Conservation (phyloP, 2,888 invertebrate genomes). For the Stenoptilia bipunctidactyla region DNA sequence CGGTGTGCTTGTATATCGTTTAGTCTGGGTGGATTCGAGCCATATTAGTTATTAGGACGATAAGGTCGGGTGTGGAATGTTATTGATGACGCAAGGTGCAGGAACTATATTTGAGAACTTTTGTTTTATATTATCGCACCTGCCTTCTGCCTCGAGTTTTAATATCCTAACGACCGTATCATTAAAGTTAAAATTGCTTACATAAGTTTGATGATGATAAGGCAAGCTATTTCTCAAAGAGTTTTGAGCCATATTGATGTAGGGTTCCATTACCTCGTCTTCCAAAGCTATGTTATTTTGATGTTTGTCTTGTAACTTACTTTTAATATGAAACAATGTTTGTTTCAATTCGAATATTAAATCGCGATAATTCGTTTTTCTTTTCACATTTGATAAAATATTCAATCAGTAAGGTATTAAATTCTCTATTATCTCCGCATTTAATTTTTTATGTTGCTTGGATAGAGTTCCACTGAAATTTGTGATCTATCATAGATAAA, state of each 20-base stretch:
- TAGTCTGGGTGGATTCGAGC: no score
- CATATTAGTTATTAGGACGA: not conserved
- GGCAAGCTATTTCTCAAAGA: constrained; percentile 11
- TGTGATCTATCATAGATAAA: no score
- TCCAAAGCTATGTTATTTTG: not conserved
- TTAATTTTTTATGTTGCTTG: no score
- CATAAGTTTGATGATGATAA: constrained; percentile 10
- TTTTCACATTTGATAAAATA: no score
- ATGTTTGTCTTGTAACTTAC: no score
- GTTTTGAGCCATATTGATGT: constrained; percentile 7
- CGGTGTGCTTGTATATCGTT: no score
- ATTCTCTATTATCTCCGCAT: no score
- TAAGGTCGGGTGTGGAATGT: constrained; percentile 1
- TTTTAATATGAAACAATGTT: no score
- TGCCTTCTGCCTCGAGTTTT: constrained; percentile 12
- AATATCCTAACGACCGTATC: constrained; percentile 9
- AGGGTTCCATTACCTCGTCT: not conserved
- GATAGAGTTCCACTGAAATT: no score
- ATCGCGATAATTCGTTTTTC: no score
- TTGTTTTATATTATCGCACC: constrained; percentile 11
- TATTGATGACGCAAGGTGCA: constrained; percentile 5
- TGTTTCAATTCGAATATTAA: no score
- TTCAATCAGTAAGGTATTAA: no score
- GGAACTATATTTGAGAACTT: constrained; percentile 10
- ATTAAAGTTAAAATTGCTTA: constrained; percentile 9